Base-by-base conservation (phyloP, 1,140 invertebrate genomes). In the Arctopsyche grandis region DNA sequence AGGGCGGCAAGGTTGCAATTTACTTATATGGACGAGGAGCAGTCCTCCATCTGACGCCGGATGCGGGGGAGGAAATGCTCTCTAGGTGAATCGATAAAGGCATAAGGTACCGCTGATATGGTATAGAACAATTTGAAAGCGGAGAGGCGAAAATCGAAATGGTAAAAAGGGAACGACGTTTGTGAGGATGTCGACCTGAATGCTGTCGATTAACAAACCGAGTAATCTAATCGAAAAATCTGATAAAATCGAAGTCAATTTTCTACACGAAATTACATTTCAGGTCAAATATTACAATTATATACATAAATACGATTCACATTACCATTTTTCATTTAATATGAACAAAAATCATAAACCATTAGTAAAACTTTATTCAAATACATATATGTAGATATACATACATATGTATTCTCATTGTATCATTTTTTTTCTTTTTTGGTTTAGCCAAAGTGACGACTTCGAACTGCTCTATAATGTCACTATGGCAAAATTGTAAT, bases 1-100 rank as follows among this genome's bases (percentile, higher is more conserved):
- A 52, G 56, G 56, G 9, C 24, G 24, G 63, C 24, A 26, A 29
- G 63, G 63, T 24, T 66, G 63, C 63, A 66, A 66, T 66, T 66
- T 66, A 66, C 63, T 66, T 52, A 52, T 16, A 52, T 52, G 48
- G 48, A 52, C 48, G 48, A 52, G 16, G 16, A 52, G 12, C 16
- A 3, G 3, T 1, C 58, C 21, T n/a, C 63, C 19, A 24, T 52
- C 48, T 38, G 29, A 38, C 29, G 29, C 29, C 48, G 48, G 10
- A 14, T 52, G 4, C 48, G 16, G 10, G 63, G 24, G 9, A 24
- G 63, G 63, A 22, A 60, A 21, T 21, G 21, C 58, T 60, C 10
- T 29, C 24, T 24, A 66, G 22, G 22, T 66, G 24, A 66, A 66
- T 66, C 63, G 63, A 66, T 66, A 66, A 22, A 3, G 48, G 48